These are phyloP conservation scores for Meriones unguiculatus DNA, from an alignment of 2,113 vertebrate genomes.

Conservation along the genomic window DNA sequence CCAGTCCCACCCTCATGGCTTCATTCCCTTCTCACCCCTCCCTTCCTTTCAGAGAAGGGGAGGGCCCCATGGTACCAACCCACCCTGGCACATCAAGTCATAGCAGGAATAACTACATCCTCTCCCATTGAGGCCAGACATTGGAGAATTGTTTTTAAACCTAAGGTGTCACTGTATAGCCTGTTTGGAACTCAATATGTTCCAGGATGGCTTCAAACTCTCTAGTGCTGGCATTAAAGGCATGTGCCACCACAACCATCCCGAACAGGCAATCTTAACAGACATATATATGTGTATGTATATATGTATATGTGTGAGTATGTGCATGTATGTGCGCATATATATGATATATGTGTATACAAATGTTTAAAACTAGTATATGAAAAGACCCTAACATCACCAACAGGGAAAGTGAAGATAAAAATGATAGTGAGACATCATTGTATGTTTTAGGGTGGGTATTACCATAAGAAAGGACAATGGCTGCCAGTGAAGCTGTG, in stretches of 20 bases:
- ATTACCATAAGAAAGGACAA: neutral
- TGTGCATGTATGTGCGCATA: neutral
- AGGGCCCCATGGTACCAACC: too few species aligned
- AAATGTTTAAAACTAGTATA: neutral
- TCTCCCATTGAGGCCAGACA: too few species aligned
- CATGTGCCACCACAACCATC: too few species aligned
- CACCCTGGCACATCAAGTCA: too few species aligned
- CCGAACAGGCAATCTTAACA: neutral
- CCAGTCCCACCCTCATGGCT: too few species aligned
- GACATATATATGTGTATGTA: too few species aligned
- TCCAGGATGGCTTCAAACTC: neutral
- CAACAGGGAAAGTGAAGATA: neutral
- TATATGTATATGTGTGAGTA: too few species aligned
- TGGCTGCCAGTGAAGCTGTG: neutral
- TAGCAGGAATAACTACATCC: too few species aligned
- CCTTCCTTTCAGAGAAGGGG: too few species aligned
- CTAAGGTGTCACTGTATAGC: neutral
- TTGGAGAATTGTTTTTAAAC: neutral
- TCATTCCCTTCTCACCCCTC: too few species aligned
- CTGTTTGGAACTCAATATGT: neutral
- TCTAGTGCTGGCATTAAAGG: neutral
- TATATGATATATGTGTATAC: neutral
- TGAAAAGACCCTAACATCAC: neutral
- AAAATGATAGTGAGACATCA: neutral
- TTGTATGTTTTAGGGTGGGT: neutral